Percentiles rank a stretch among this genome's conserved stretches.
These are phyloP conservation scores for Rhizoglyphus robini DNA, from an alignment of 1,140 invertebrate species.

Conservation along the genomic window DNA sequence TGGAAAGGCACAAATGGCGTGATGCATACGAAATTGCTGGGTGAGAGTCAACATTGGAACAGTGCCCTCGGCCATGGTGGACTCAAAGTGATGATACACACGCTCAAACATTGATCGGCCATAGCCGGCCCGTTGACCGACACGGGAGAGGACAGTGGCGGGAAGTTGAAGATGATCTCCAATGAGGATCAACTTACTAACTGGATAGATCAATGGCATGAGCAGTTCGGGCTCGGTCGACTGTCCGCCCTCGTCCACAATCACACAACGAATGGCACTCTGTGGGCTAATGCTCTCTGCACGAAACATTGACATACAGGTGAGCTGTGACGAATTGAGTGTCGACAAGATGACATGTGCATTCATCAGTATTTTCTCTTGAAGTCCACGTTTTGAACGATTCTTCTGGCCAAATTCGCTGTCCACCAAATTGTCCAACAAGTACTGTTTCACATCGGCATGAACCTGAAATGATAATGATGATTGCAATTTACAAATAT, in stretches of 20 bases:
- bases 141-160: constrained; percentile 59
- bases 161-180: constrained; percentile 76
- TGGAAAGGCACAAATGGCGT: constrained; percentile 56
- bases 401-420: neutral
- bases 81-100: neutral
- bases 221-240: constrained; percentile 64
- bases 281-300: constrained; percentile 20
- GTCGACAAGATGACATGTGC: constrained; percentile 53
- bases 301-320: neutral
- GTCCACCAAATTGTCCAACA: neutral
- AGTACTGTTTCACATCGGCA: neutral
- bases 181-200: constrained; percentile 62
- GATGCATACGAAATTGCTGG: constrained; percentile 74
- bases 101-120: constrained; percentile 36
- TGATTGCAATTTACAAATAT: too few species aligned
- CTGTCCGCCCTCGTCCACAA: constrained; percentile 82
- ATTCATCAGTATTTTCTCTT: constrained; percentile 36
- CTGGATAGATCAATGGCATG: constrained; percentile 55
- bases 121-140: constrained; percentile 31
- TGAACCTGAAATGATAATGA: too few species aligned
- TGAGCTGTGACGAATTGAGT: constrained; percentile 43
- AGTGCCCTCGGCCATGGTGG: neutral
- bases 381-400: neutral
- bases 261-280: constrained; percentile 57
- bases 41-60: constrained; percentile 46